Evolutionary conservation across 2,113 vertebrate species (phyloP), one percentile per base, ranked within the genome.

Genomic region (Apus apus): DNA sequence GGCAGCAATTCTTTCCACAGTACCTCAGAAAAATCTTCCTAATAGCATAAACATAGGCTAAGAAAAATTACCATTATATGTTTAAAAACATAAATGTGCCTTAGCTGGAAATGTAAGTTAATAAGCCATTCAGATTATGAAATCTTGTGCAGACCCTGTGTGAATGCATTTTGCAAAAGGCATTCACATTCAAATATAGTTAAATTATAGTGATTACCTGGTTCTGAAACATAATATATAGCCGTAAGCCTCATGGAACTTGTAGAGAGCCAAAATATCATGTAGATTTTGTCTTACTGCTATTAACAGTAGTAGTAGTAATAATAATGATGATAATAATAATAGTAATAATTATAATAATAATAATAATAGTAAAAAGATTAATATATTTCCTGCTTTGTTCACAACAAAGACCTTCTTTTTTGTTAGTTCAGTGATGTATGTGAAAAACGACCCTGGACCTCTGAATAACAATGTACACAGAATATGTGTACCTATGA

Each of bases 11-110:
- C 7, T 68, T 81, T 57, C 10, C 36, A n/a, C 14, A 50, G 13
- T 21, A 48, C 3, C 3, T 29, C 29, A 54, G 36, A 91, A 78
- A 81, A 72, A 65, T 38, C 22, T 83, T 86, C 21, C 22, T 87
- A 62, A 50, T 87, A 64, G 6, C 14, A 68, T 54, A 11, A 70
- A 80, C 86, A 83, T 26, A 84, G 25, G 36, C 21, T 60, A 70
- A 89, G 38, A 66, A 54, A 29, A 84, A 78, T 76, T 91, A 79
- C 78, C 15, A 61, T 64, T 85, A 81, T 70, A 88, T 76, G 36
- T 94, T 96, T 94, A 72, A 91, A 89, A 95, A 61, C n/a, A 66
- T 94, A 90, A 90, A 91, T 61, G 12, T 86, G 18, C 22, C 50
- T 92, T 25, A 67, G 32, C 46, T 93, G 66, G 61, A 95, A 74